Conservation (phyloP, 2,797 vertebrate species). For the Clarias fuscus region DNA sequence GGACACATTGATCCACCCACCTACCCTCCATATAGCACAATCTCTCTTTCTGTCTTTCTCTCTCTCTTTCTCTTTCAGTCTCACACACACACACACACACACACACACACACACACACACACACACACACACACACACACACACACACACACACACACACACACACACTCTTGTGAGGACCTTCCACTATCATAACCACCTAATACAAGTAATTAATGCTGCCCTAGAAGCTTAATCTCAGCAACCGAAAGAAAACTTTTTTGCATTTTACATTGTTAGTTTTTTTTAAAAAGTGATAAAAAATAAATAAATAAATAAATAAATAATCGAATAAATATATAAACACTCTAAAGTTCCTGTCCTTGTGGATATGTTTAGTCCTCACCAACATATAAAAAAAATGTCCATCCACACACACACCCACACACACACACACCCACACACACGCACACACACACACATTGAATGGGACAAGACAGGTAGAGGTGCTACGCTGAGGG, state of each 20-base stretch:
- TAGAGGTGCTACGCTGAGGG: constrained; percentile 26
- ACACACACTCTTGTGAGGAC: neutral
- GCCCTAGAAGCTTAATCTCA: neutral
- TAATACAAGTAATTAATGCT: neutral
- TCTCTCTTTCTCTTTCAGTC: constrained; percentile 26
- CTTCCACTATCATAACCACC: neutral
- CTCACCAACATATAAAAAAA: neutral
- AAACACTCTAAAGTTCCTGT: neutral
- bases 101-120: neutral
- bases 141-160: constrained; percentile 9
- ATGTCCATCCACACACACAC: neutral
- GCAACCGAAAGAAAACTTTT: neutral
- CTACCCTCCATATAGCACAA: constrained; percentile 67
- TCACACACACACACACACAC: constrained; percentile 11
- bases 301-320: too few species aligned
- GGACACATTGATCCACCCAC: constrained; percentile 80
- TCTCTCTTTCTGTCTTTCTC: constrained; percentile 58
- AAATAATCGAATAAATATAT: too few species aligned
- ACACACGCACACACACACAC: constrained; percentile 14
- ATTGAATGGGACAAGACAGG: constrained; percentile 31
- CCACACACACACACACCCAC: neutral
- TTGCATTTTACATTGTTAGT: neutral
- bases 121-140: constrained; percentile 1
- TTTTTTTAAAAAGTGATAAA: too few species aligned
- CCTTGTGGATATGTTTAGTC: neutral